Conservation (phyloP, 2,888 invertebrate genomes). For the Caenorhabditis macrosperma region DNA sequence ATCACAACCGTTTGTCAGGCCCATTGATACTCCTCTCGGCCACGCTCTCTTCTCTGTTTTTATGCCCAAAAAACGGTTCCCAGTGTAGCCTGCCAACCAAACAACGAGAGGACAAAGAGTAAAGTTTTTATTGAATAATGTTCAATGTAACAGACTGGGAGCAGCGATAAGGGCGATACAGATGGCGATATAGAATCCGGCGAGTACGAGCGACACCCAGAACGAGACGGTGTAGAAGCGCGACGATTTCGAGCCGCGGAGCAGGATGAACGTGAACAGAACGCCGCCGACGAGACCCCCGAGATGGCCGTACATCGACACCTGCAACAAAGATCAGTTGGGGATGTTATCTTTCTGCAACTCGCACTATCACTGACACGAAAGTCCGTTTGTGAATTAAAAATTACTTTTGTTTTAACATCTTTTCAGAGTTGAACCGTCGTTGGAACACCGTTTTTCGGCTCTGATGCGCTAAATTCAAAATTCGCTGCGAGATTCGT, state of each 20-base stretch:
- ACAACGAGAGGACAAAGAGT: background rate
- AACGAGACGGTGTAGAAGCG: conserved; percentile 48
- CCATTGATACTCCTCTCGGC: background rate
- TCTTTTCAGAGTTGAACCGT: no score
- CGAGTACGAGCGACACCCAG: conserved; percentile 86
- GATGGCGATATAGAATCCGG: conserved; percentile 67
- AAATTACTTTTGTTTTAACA: no score
- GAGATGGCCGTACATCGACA: conserved; percentile 94
- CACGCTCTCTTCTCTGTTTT: background rate
- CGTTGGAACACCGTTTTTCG: no score
- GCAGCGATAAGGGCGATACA: conserved; percentile 69
- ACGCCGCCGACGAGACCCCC: conserved; percentile 92
- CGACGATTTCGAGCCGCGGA: conserved; percentile 82
- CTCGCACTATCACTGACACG: no score
- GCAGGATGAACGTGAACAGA: conserved; percentile 88
- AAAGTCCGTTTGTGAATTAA: no score
- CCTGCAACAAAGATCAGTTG: conserved; percentile 82
- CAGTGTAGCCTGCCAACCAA: background rate
- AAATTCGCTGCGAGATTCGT: no score
- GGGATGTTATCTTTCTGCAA: no score
- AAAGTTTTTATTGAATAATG: background rate
- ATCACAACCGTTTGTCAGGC: background rate
- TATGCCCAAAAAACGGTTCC: background rate
- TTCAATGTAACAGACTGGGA: conserved; percentile 55
- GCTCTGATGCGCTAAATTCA: no score